Evolutionary conservation across 2,797 vertebrate genomes (phyloP), one percentile per base, ranked within the genome.

Genomic region (Antennarius maculatus): DNA sequence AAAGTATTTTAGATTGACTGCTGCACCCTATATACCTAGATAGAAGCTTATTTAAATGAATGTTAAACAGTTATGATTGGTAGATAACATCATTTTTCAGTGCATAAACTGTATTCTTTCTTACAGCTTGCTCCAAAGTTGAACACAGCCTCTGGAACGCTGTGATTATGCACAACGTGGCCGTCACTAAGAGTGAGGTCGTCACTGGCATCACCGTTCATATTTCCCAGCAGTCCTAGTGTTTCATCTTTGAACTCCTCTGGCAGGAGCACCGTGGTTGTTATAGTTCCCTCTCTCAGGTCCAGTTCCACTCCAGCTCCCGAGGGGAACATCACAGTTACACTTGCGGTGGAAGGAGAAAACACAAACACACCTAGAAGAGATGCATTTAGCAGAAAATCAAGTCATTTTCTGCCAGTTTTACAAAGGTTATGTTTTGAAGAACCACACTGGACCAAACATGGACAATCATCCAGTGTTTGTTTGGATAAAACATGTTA

Each of bases 261-360:
- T 0, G 97, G 95, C 62, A 99, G 91, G 55, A 99, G 91, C 54
- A 97, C 71, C 0, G 90, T 92, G 67, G 95, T 67, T 0, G 91
- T 90, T 85, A 98, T 87, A 82, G 92, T 92, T 41, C 82, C 86
- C 54, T 66, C 91, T 1, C 64, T 86, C 43, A 78, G 73, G 10
- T 87, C 81, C 66, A 96, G 86, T 79, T 99, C 96, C 39, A 96
- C 87, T 11, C 96, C 95, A 0, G 93, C 92, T 10, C 96, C 97
- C 0, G 95, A 94, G 2, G 94, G 90, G 77, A 99, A 95, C 96
- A 97, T 98, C 52, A 95, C 92, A 0, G 95, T 96, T 34, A 95
- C 91, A 1, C 93, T 94, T 47, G 88, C 70, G 3, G 87, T 62
- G 16, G 66, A 45, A 0, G 92, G 75, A 14, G 91, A 92, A 48